phyloP scores from a whole-genome alignment of 2,113 vertebrate genomes.

The Embiotoca jacksoni region DNA sequence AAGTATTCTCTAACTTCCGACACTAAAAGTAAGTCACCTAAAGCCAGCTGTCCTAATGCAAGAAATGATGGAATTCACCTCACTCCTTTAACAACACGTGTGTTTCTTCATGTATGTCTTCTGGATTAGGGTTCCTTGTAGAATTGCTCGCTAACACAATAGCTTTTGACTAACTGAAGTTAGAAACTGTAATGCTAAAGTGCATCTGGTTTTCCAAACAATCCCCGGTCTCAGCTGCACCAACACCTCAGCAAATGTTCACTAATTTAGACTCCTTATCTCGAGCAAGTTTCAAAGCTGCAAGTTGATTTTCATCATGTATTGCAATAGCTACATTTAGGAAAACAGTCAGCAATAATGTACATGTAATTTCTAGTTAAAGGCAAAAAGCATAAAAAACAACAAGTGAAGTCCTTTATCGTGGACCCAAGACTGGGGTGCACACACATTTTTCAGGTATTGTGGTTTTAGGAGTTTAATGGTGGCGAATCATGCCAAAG shows the following conservation, averaged over 20 bases:
- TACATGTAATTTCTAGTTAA: conserved; percentile 20
- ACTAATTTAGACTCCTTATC: not conserved
- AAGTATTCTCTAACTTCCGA: no score
- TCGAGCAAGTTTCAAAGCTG: not conserved
- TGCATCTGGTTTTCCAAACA: conserved; percentile 2
- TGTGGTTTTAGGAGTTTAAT: conserved; percentile 33
- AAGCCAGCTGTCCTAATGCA: no score
- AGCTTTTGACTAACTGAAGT: no score
- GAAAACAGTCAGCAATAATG: conserved; percentile 20
- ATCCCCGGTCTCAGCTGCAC: not conserved
- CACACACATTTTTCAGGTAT: conserved; percentile 21
- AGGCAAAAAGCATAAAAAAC: not conserved
- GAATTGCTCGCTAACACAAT: no score
- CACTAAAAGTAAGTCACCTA: no score
- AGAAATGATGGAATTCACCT: no score
- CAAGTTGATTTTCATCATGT: conserved; percentile 3
- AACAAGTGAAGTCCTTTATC: conserved; percentile 2
- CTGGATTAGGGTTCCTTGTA: no score
- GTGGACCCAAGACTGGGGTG: not conserved
- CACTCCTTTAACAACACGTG: no score
- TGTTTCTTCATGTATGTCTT: no score
- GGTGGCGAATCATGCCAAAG: conserved; percentile 54
- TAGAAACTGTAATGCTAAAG: no score
- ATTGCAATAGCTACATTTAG: not conserved
- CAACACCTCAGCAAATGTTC: not conserved